phyloP scores from a whole-genome alignment of 2,113 vertebrate species.

The Kryptolebias marmoratus region DNA sequence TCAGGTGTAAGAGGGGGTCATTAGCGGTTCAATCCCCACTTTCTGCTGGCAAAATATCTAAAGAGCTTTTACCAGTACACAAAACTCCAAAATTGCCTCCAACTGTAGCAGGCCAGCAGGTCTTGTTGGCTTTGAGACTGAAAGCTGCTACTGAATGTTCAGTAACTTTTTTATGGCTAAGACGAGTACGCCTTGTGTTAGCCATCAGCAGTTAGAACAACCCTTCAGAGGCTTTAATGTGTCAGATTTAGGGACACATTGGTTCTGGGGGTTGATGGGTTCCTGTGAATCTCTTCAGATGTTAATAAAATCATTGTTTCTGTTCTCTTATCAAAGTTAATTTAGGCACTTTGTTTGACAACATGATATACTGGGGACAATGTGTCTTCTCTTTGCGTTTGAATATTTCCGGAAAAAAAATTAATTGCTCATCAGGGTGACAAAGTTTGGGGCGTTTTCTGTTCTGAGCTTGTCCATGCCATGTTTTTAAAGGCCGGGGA shows the following conservation, averaged over 20 bases:
- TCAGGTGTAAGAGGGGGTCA: neutral
- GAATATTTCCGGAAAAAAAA: neutral
- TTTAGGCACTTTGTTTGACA: conserved; percentile 8
- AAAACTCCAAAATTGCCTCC: neutral
- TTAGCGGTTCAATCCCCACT: neutral
- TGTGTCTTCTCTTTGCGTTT: conserved; percentile 6
- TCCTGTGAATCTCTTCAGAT: conserved; percentile 7
- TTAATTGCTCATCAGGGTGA: neutral
- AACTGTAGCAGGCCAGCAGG: neutral
- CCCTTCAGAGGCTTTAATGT: neutral
- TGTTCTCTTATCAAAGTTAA: conserved; percentile 3
- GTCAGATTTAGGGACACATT: neutral
- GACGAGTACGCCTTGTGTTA: neutral
- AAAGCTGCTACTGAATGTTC: neutral
- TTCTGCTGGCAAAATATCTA: neutral
- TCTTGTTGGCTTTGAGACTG: neutral
- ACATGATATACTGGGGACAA: neutral
- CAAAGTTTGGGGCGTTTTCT: neutral
- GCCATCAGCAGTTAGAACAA: neutral
- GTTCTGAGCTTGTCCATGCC: neutral
- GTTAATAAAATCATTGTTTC: conserved; percentile 22
- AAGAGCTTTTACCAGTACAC: neutral
- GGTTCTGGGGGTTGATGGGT: too few species aligned
- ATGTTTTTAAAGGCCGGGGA: neutral
- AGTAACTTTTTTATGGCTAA: neutral